Evolutionary conservation across 2,888 invertebrate genomes (phyloP).

Genomic region (Aspidiotus destructor): DNA sequence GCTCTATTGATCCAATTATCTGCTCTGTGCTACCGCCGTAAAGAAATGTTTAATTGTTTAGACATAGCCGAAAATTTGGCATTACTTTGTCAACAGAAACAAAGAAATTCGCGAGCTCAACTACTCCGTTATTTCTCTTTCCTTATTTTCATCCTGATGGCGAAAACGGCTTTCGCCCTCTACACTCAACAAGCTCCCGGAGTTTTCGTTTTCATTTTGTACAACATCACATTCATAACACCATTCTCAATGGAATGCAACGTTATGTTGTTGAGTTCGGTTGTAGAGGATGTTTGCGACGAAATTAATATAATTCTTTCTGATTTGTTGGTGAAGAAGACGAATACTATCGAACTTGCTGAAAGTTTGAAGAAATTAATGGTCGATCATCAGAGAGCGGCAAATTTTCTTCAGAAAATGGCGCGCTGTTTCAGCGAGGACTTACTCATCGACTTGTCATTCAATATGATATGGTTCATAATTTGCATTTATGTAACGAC

Average conservation of each 20-base stretch:
- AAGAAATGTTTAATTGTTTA: constrained; percentile 1
- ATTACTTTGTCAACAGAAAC: background rate
- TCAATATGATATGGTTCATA: constrained; percentile 26
- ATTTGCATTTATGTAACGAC: constrained; percentile 21
- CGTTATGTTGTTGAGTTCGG: constrained; percentile 9
- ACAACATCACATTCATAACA: constrained; percentile 13
- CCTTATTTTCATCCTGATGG: background rate
- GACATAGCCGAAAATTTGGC: background rate
- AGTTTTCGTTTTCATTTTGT: constrained; percentile 3
- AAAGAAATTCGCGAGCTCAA: background rate
- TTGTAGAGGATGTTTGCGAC: constrained; percentile 8
- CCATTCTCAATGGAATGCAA: constrained; percentile 18
- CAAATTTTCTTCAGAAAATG: constrained; percentile 11
- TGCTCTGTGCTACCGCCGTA: background rate
- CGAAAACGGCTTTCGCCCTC: constrained; percentile 7
- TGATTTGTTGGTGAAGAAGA: background rate
- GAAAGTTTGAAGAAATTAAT: constrained; percentile 9
- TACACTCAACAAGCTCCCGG: constrained; percentile 8
- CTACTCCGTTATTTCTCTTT: background rate
- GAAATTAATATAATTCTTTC: constrained; percentile 7
- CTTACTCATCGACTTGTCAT: constrained; percentile 17
- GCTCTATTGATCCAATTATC: constrained; percentile 14
- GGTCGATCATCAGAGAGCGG: constrained; percentile 14
- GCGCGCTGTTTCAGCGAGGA: constrained; percentile 14
- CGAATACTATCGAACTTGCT: background rate